Evolutionary conservation across 2,797 vertebrate genomes (phyloP).

Genomic region (Pogoniulus pusillus): DNA sequence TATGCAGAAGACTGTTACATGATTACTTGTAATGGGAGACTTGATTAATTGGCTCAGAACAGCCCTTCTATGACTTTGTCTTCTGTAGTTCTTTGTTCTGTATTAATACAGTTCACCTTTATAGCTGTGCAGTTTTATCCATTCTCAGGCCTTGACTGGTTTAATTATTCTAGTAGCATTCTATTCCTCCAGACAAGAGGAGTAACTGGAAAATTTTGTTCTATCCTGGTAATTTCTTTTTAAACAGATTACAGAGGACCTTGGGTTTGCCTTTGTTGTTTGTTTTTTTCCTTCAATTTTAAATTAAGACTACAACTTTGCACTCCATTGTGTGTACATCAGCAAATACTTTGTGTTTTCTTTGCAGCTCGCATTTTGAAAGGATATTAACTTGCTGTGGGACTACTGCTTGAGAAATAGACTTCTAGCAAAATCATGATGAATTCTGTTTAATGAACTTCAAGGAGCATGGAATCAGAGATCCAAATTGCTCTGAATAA

Average conservation of each 20-base stretch:
- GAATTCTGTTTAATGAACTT: slow-evolving; percentile 43
- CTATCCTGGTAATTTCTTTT: not conserved
- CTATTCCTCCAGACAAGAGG: not conserved
- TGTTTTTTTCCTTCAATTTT: not conserved
- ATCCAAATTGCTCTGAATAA: not conserved
- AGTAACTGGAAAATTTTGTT: not conserved
- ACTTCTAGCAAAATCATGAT: slow-evolving; percentile 9
- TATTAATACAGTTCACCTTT: not conserved
- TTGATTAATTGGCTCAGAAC: not conserved
- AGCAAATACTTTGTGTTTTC: slow-evolving; percentile 6
- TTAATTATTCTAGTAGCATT: not conserved
- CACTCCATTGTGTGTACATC: not conserved
- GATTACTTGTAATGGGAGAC: not conserved
- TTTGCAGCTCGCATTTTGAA: not conserved
- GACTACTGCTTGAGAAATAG: slow-evolving; percentile 7
- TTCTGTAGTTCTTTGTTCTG: not conserved
- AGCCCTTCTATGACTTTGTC: not conserved
- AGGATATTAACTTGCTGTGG: not conserved
- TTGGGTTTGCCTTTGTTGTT: not conserved
- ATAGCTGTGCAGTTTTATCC: not conserved
- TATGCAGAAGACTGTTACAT: not conserved
- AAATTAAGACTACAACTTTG: not conserved
- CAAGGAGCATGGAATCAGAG: not conserved
- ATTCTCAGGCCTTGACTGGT: not conserved
- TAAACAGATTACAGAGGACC: not conserved